Evolutionary conservation across 1,140 invertebrate species (phyloP).

Genomic region (Drosophila punjabiensis): DNA sequence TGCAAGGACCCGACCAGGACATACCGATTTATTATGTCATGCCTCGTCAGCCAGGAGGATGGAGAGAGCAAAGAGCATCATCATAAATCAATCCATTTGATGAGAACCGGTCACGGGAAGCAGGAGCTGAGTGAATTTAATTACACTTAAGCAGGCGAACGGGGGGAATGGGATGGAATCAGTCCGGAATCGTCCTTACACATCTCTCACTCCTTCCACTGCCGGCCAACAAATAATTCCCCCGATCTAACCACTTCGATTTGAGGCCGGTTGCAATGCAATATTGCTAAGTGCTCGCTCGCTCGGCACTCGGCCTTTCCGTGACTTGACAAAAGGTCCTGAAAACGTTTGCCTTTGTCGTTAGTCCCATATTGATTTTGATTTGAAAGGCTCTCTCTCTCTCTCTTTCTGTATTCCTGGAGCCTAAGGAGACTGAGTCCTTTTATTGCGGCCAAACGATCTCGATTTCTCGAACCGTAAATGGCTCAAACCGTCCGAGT

Average conservation of each 20-base stretch:
- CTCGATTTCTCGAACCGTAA: conserved; percentile 14
- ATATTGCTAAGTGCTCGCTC: conserved; percentile 73
- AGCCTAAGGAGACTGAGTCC: not conserved
- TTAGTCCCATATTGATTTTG: conserved; percentile 43
- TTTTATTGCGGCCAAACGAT: conserved; percentile 12
- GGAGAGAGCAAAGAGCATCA: conserved; percentile 52
- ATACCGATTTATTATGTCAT: conserved; percentile 76
- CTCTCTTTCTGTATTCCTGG: not conserved
- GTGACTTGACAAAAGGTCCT: conserved; percentile 69
- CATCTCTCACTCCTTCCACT: conserved; percentile 12
- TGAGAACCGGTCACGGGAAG: conserved; percentile 41
- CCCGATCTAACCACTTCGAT: conserved; percentile 65
- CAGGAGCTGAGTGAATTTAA: conserved; percentile 63
- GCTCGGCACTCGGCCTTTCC: conserved; percentile 12
- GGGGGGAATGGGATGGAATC: conserved; percentile 19
- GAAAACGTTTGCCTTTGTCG: conserved; percentile 43
- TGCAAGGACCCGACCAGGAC: conserved; percentile 25
- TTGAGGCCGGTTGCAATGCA: conserved; percentile 53
- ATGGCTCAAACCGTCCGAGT: not conserved
- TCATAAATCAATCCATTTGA: conserved; percentile 84
- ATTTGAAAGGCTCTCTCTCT: conserved; percentile 33
- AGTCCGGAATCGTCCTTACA: conserved; percentile 18
- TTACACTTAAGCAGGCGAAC: conserved; percentile 71
- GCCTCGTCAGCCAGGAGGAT: conserved; percentile 46
- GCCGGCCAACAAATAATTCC: conserved; percentile 54